phyloP scores from a whole-genome alignment of 1,140 invertebrate genomes.

The Teleogryllus occipitalis region DNA sequence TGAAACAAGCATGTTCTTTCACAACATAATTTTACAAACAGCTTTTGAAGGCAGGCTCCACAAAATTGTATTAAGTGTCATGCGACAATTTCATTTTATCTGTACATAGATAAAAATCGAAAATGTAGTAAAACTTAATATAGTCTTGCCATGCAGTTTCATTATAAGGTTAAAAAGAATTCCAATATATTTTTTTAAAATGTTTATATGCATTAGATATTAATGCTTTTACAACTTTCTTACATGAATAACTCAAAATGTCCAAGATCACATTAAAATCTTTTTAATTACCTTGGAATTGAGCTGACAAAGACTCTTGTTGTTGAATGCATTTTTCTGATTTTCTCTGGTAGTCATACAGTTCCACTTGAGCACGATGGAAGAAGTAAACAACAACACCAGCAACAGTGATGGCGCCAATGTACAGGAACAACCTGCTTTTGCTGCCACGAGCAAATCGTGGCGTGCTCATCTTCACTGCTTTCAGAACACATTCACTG shows the following conservation, averaged over 20 bases:
- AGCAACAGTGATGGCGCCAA: constrained; percentile 31
- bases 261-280: not conserved
- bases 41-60: too few species aligned
- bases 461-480: constrained; percentile 15
- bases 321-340: constrained; percentile 39
- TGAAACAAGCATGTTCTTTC: too few species aligned
- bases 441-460: constrained; percentile 17
- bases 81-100: too few species aligned
- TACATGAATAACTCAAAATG: not conserved
- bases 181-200: not conserved
- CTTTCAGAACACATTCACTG: constrained; percentile 2
- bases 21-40: too few species aligned
- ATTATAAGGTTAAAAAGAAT: too few species aligned
- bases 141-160: too few species aligned
- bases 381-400: constrained; percentile 37
- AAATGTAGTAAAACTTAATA: too few species aligned
- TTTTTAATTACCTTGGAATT: constrained; percentile 36
- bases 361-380: constrained; percentile 35
- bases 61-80: too few species aligned
- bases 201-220: not conserved
- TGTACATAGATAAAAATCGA: too few species aligned
- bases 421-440: constrained; percentile 32
- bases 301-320: constrained; percentile 38
- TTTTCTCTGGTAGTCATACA: constrained; percentile 35
- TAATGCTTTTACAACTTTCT: not conserved